phyloP scores from a whole-genome alignment of 2,113 vertebrate genomes.

The Narcine bancroftii region DNA sequence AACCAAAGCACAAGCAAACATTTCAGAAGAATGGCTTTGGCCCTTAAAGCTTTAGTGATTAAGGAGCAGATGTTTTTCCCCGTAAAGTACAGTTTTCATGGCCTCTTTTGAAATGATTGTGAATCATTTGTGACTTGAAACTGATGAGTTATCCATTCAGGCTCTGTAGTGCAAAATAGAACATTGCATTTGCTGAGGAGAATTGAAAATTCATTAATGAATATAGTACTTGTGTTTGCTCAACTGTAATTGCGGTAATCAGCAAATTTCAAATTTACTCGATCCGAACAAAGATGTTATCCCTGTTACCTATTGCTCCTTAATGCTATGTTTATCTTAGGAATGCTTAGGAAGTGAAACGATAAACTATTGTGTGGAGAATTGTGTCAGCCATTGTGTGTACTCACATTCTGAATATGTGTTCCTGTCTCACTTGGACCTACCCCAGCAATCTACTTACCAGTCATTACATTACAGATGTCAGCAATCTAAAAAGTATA shows the following conservation, averaged over 20 bases:
- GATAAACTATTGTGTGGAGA: neutral
- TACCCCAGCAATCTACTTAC: neutral
- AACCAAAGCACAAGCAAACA: constrained; percentile 1
- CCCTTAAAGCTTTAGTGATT: neutral
- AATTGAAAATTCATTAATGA: constrained; percentile 18
- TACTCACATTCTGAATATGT: too few relatives aligned
- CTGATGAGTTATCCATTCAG: constrained; percentile 27
- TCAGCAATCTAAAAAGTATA: neutral
- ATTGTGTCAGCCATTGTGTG: neutral
- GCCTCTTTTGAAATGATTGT: neutral
- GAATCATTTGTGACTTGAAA: neutral
- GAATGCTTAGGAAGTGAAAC: neutral
- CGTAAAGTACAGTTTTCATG: constrained; percentile 18
- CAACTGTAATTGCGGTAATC: neutral
- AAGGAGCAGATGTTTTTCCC: neutral
- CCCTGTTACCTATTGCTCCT: neutral
- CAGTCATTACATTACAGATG: neutral
- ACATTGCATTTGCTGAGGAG: neutral
- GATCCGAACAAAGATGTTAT: neutral
- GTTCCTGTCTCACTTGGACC: neutral
- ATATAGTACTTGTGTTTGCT: neutral
- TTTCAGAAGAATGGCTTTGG: neutral
- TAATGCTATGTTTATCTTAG: neutral
- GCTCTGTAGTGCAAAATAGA: neutral
- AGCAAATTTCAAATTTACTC: neutral